Base-by-base conservation (phyloP, 2,113 vertebrate genomes). In the Scortum barcoo region DNA sequence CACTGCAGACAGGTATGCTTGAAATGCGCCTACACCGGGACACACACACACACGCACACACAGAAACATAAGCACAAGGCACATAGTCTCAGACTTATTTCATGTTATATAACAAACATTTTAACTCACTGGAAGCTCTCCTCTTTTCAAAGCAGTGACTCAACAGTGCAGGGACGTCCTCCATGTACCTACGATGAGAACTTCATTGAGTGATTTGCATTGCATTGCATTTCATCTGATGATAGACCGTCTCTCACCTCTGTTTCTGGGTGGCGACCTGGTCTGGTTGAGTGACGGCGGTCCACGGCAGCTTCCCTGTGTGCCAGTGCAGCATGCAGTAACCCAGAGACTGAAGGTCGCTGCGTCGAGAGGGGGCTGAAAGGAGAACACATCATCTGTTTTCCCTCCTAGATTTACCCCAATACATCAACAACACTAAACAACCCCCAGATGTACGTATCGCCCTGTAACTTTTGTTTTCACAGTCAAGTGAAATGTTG, bases 291-390 rank as follows among this genome's bases (percentile, higher is more conserved):
- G 94, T 83, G 36, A 93, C 75, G 0, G 72, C 62, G 22, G 93
- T 95, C 98, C 98, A 99, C 0, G 98, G 97, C 86, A 99, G 95
- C 16, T 65, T 73, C 8, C 97, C 97, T 0, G 89, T 96, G 68
- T 96, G 93, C 97, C 97, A 99, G 58, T 93, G 96, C 76, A 99
- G 90, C 91, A 99, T 92, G 84, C 98, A 99, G 90, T 98, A 99
- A 80, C 97, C 97, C 88, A 99, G 89, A 71, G 96, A 95, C 93
- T 99, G 97, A 75, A 99, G 93, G 89, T 99, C 98, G 30, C 97
- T 97, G 66, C 97, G 97, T 5, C 97, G 95, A 83, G 96, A 97
- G 4, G 98, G 98, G 20, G 94, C 98, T 99, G 77, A 50, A 66
- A 81, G 12, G 48, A 44, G 60, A 48, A 33, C 20, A 50, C 17